These are phyloP conservation scores for Lasioglossum villosulum DNA, from an alignment of 2,888 invertebrate genomes.

Conservation along the genomic window DNA sequence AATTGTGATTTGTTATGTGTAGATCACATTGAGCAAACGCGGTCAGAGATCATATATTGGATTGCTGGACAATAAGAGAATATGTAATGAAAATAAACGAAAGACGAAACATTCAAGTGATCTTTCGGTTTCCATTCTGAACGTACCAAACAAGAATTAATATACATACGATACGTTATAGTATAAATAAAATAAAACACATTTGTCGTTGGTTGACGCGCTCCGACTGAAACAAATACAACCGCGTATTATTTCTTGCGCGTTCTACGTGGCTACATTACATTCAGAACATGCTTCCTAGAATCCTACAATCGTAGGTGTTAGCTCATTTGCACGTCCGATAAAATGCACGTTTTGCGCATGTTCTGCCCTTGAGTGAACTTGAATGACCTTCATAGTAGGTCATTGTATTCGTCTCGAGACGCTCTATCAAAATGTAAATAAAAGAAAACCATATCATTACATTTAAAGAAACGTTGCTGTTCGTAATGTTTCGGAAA, in stretches of 20 bases:
- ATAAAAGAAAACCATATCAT: not conserved
- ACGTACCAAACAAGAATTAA: not conserved
- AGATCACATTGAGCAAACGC: slow-evolving; percentile 76
- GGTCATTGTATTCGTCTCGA: not conserved
- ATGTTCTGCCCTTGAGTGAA: not conserved
- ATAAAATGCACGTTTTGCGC: too few relatives aligned
- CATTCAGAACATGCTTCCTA: not conserved
- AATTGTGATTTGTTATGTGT: slow-evolving; percentile 78
- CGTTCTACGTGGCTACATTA: not conserved
- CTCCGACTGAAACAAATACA: not conserved
- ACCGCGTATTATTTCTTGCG: not conserved
- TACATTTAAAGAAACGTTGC: not conserved
- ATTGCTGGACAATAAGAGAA: slow-evolving; percentile 77
- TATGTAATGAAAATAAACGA: slow-evolving; percentile 44
- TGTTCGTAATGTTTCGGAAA: not conserved
- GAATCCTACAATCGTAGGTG: not conserved
- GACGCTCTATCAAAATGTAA: too few relatives aligned
- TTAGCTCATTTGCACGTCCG: not conserved
- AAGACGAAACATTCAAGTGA: not conserved
- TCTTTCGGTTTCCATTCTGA: not conserved
- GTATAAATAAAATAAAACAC: not conserved
- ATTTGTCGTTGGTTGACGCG: not conserved
- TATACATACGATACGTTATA: not conserved
- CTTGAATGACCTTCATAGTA: not conserved
- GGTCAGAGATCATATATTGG: slow-evolving; percentile 62